phyloP scores from a whole-genome alignment of 2,113 vertebrate genomes.

The Setophaga petechia region DNA sequence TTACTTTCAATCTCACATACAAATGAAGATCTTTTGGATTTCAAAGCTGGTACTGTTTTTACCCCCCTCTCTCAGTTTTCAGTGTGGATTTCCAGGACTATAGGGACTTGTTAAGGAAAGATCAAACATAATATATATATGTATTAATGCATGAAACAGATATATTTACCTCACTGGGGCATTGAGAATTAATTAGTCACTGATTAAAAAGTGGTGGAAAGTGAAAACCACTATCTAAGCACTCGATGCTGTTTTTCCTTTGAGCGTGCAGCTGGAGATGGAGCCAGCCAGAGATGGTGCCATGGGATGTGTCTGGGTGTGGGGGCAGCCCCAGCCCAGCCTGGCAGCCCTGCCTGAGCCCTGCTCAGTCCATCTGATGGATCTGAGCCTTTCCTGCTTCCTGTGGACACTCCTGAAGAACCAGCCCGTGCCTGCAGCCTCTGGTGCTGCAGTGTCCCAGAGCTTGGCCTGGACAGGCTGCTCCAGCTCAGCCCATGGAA shows the following conservation, averaged over 20 bases:
- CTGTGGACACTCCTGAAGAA: accelerated
- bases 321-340: not conserved
- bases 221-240: slow-evolving; percentile 3
- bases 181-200: slow-evolving; percentile 64
- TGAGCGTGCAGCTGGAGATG: not conserved
- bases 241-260: not conserved
- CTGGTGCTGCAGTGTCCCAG: not conserved
- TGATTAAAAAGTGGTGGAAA: slow-evolving; percentile 53
- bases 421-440: accelerated
- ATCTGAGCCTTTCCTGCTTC: not conserved
- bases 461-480: not conserved
- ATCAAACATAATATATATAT: slow-evolving; percentile 68
- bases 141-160: slow-evolving; percentile 71
- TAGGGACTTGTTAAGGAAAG: slow-evolving; percentile 70
- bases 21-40: slow-evolving; percentile 59
- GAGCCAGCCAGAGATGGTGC: accelerated
- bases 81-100: slow-evolving; percentile 55
- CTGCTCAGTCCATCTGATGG: accelerated
- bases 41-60: slow-evolving; percentile 43
- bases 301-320: accelerated
- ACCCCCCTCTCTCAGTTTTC: not conserved
- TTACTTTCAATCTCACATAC: slow-evolving; percentile 36
- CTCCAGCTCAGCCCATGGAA: accelerated
- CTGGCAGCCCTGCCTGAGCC: not conserved
- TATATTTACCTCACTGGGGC: slow-evolving; percentile 66